Base-by-base conservation (phyloP, 2,888 invertebrate species). In the Adela reaumurella region DNA sequence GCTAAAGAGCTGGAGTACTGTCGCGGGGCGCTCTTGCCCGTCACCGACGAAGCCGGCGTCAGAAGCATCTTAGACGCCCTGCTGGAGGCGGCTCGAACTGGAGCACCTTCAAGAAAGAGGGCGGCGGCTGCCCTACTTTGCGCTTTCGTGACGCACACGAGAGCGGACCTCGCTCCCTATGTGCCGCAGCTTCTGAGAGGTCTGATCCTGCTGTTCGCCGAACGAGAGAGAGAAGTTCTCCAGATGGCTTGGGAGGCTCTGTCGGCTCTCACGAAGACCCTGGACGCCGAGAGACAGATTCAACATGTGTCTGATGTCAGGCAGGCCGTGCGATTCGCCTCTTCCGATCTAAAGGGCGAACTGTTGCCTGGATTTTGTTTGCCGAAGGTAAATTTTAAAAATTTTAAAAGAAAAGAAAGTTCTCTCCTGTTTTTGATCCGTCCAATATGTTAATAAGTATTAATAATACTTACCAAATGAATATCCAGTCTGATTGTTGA, bases 191-290 rank as follows among this genome's bases (percentile, higher is more conserved):
- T 97, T 49, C 77, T 97, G 54, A 85, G 95, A 49, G 94, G 94
- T 3, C 82, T 97, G 49, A 85, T 97, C 50, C 86, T 89, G 62
- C 74, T 97, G 53, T 89, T 97, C 67, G 91, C 89, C 0, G 92
- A 92, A 62, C 70, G 73, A 1, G 93, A 97, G 62, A 85, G 85
- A 47, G 89, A 89, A 56, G 90, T 94, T 18, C 74, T 94, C 46
- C 85, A 89, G 57, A 87, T 92, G 74, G 88, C 92, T 24, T 95
- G 97, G 91, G 95, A 95, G 65, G 95, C 96, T 46, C 82, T 98
- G 19, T 83, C 86, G 64, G 91, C 95, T 11, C 89, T 98, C 53
- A 92, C 92, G 4, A 92, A 92, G 83, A 89, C 90, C 53, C 74
- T 97, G 52, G 92, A 92, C 67, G 83, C 92, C 3, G 85, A 90